Base-by-base conservation (phyloP, 2,113 vertebrate genomes). In the Erinaceus europaeus region DNA sequence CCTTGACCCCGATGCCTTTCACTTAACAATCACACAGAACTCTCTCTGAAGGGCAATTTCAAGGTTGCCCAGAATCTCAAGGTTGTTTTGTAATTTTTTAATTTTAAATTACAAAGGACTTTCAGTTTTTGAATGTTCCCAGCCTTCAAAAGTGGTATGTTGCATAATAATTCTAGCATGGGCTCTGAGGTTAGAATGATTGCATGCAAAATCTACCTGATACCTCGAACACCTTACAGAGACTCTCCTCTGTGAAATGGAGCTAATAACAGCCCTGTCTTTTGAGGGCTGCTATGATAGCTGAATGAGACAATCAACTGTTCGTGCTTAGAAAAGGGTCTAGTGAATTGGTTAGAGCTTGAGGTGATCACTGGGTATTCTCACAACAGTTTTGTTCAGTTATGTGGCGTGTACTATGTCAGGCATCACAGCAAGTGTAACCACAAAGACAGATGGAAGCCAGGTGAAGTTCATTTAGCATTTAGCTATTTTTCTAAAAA, bases 311-410 rank as follows among this genome's bases (percentile, higher is more conserved):
- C 61, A 21, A 80, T 62, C 55, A 53, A 79, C 68, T 59, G 71
- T 72, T 65, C 72, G 40, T 34, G 18, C 6, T 89, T 86, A 69
- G 21, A 55, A 78, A 92, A 80, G 38, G 25, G 7, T 27, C 5
- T 21, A 72, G n/a, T 86, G 6, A 21, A 59, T 40, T 15, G 69
- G 36, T 73, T 72, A 67, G 69, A 91, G 8, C 50, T 77, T 9
- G 25, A 71, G 74, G n/a, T 76, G 76, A 78, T 78, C 76, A 55
- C 50, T 36, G 29, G 48, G 62, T 89, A 32, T 90, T 68, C 42
- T 32, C 34, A 7, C 40, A 83, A 76, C 36, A 73, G 4, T 68
- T 90, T 23, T 90, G 27, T 48, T 80, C 29, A 86, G 21, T 75
- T 25, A 57, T 29, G 23, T 55, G 29, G 10, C 52, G 32, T 14